Percentiles rank a stretch among this genome's conserved stretches.
Conservation (phyloP, 2,113 vertebrate genomes). For the Mormyrus iriodes region DNA sequence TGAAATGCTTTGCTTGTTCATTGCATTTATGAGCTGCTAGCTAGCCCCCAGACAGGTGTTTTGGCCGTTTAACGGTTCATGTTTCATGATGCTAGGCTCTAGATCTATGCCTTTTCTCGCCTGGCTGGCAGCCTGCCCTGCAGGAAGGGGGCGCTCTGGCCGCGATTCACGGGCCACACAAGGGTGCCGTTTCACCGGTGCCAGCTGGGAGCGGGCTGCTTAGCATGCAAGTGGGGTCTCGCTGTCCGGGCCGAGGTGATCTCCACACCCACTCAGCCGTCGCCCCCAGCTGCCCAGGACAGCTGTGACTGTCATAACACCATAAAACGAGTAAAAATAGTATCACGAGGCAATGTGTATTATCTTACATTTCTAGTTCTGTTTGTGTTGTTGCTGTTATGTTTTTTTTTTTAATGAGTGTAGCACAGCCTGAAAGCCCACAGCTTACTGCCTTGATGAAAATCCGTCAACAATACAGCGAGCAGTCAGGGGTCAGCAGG, state of each 20-base stretch:
- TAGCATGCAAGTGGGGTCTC: neutral
- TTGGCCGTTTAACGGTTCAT: neutral
- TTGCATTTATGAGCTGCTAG: conserved; percentile 18
- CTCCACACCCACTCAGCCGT: neutral
- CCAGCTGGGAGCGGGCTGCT: neutral
- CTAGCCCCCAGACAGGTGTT: conserved; percentile 10
- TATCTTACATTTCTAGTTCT: neutral
- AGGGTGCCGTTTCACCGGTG: neutral
- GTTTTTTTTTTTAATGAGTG: neutral
- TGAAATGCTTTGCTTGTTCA: conserved; percentile 58
- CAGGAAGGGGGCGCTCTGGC: neutral
- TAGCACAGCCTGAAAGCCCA: neutral
- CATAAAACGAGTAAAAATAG: neutral
- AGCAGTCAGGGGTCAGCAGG: neutral
- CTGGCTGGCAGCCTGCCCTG: neutral
- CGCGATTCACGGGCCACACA: neutral
- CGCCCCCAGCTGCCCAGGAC: neutral
- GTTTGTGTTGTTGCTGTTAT: neutral
- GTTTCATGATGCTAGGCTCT: conserved; percentile 36
- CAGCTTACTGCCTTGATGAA: neutral
- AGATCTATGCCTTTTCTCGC: conserved; percentile 36
- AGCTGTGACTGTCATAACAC: neutral
- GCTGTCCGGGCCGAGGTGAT: neutral
- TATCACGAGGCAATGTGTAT: neutral
- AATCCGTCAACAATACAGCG: neutral